phyloP scores from a whole-genome alignment of 2,797 vertebrate species.

The Trachops cirrhosus region DNA sequence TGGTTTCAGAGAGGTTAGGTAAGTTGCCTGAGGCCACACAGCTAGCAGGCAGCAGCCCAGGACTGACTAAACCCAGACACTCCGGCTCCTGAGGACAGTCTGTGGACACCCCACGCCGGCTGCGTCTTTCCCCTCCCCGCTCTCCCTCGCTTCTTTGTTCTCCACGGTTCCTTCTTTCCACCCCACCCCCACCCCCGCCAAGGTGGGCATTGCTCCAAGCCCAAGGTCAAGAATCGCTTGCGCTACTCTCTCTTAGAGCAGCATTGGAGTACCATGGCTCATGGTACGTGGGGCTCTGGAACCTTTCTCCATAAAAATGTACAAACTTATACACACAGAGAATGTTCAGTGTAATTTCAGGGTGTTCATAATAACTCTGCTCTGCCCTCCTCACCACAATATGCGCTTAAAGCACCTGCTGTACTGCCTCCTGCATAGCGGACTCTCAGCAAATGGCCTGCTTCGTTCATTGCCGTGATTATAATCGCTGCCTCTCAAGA shows the following conservation, averaged over 20 bases:
- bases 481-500: not conserved
- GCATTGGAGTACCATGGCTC: too few relatives aligned
- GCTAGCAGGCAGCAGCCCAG: not conserved
- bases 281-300: not conserved
- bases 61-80: not conserved
- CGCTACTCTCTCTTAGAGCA: not conserved
- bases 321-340: not conserved
- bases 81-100: not conserved
- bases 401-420: not conserved
- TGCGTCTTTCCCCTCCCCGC: not conserved
- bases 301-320: not conserved
- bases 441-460: not conserved
- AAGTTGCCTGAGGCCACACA: not conserved
- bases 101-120: not conserved
- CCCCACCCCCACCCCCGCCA: too few relatives aligned
- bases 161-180: not conserved
- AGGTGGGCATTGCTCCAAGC: not conserved
- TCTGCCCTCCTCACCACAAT: not conserved
- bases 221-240: not conserved
- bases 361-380: not conserved
- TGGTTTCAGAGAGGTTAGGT: not conserved
- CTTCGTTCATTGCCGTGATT: not conserved
- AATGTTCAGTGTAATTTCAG: not conserved
- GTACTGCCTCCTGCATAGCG: not conserved
- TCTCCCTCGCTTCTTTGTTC: not conserved